Percentiles rank a stretch among this genome's conserved stretches.
Conservation (phyloP, 2,888 invertebrate species). For the Stenolophus ochropezus region DNA sequence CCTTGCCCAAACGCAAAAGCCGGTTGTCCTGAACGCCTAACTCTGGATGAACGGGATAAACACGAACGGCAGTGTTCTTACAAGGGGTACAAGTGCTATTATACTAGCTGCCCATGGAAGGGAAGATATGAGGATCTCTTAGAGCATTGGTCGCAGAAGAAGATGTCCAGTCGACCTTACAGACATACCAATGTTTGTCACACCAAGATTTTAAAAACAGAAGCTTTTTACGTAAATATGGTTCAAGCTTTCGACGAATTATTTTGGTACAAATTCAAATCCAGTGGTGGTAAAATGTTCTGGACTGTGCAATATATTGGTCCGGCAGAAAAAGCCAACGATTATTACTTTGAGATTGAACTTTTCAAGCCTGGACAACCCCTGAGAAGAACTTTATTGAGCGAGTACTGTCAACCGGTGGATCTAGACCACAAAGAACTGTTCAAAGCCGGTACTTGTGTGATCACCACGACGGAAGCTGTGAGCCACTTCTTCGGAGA, state of each 20-base stretch:
- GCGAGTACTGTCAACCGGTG: conserved; percentile 65
- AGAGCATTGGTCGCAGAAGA: conserved; percentile 65
- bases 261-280: conserved; percentile 66
- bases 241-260: conserved; percentile 64
- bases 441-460: conserved; percentile 62
- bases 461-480: conserved; percentile 61
- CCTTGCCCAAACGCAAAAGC: conserved; percentile 64
- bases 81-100: conserved; percentile 64
- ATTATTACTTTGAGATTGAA: conserved; percentile 65
- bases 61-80: conserved; percentile 64
- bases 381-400: conserved; percentile 62
- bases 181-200: conserved; percentile 64
- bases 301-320: conserved; percentile 66
- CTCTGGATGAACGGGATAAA: conserved; percentile 62
- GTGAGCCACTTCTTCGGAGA: conserved; percentile 62
- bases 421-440: conserved; percentile 63
- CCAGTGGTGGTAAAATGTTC: conserved; percentile 62
- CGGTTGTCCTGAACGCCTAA: conserved; percentile 63
- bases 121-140: conserved; percentile 63
- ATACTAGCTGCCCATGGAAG: conserved; percentile 64
- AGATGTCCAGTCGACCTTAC: conserved; percentile 64
- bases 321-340: conserved; percentile 61
- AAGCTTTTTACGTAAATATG: conserved; percentile 64
- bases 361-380: conserved; percentile 63
- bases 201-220: conserved; percentile 64